phyloP scores from a whole-genome alignment of 2,888 invertebrate genomes.

The Cerastis rubricosa region DNA sequence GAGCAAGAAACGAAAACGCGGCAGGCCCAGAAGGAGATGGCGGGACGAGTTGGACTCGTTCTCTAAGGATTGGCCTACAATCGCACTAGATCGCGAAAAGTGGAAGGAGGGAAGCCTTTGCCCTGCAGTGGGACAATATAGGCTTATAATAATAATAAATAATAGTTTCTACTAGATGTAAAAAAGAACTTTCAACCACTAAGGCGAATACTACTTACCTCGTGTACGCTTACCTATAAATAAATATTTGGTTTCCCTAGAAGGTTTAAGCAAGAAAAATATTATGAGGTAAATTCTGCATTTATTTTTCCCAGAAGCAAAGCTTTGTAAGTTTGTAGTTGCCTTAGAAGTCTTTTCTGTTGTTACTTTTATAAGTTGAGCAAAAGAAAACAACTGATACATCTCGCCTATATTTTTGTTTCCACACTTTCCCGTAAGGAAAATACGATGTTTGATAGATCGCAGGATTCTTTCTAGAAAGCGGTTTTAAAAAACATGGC shows the following conservation, averaged over 20 bases:
- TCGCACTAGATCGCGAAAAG: too few species aligned
- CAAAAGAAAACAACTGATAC: conserved; percentile 52
- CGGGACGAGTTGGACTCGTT: too few species aligned
- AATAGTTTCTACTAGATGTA: not conserved
- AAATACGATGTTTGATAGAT: conserved; percentile 24
- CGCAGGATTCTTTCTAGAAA: not conserved
- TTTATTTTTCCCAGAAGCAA: conserved; percentile 50
- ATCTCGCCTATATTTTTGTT: conserved; percentile 54
- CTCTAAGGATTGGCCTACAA: too few species aligned
- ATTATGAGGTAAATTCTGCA: conserved; percentile 9
- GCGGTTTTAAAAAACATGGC: not conserved
- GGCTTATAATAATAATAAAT: too few species aligned
- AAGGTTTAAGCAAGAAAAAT: conserved; percentile 12
- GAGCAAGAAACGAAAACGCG: too few species aligned
- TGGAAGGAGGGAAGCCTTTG: too few species aligned
- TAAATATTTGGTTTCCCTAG: not conserved
- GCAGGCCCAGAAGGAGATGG: too few species aligned
- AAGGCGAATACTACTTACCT: not conserved
- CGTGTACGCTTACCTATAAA: not conserved
- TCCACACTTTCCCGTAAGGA: conserved; percentile 20
- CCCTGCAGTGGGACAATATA: too few species aligned
- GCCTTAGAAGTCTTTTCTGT: conserved; percentile 41
- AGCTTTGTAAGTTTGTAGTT: conserved; percentile 51
- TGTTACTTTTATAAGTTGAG: conserved; percentile 56
- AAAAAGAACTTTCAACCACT: not conserved